Base-by-base conservation (phyloP, 2,797 vertebrate species). In the Enoplosus armatus region DNA sequence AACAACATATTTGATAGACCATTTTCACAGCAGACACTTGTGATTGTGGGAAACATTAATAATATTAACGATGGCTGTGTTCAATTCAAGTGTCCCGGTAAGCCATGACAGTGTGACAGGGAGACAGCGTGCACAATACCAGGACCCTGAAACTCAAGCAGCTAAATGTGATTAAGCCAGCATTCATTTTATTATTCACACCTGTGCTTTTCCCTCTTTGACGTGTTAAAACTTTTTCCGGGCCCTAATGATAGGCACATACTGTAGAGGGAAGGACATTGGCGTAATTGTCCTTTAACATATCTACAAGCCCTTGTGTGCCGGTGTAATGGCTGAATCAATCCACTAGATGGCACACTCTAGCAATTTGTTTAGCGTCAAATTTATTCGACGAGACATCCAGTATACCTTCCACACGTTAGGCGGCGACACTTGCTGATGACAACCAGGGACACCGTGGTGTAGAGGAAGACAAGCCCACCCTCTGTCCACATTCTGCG, bases 401-500 rank as follows among this genome's bases (percentile, higher is more conserved):
- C n/a, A 63, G 24, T 74, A 6, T 6, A 29, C 1, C 24, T 45
- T 76, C 81, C 77, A 11, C 8, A 1, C 84, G 2, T 0, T 47
- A 88, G 85, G 66, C 56, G 87, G 86, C 76, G 72, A 47, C 6
- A 65, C 54, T 39, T 10, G 18, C 22, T 1, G 3, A 0, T 0
- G 5, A 12, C 0, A 15, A 10, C 16, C 20, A 26, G 14, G 3
- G 3, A 8, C 3, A 3, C 0, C 0, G 20, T 3, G n/a, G 5
- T 16, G 73, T 68, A 84, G 89, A 93, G 61, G 72, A 92, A 92
- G 85, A 84, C 24, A 2, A 72, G 8, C 58, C 39, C n/a, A 10
- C 43, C 14, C 63, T 69, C 47, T 20, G 37, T 84, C 54, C 77
- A 85, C 89, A 72, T 82, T 91, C 93, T 93, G 94, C 93, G 87